Conservation (phyloP, 2,888 invertebrate species). For the Exocentrus adspersus region DNA sequence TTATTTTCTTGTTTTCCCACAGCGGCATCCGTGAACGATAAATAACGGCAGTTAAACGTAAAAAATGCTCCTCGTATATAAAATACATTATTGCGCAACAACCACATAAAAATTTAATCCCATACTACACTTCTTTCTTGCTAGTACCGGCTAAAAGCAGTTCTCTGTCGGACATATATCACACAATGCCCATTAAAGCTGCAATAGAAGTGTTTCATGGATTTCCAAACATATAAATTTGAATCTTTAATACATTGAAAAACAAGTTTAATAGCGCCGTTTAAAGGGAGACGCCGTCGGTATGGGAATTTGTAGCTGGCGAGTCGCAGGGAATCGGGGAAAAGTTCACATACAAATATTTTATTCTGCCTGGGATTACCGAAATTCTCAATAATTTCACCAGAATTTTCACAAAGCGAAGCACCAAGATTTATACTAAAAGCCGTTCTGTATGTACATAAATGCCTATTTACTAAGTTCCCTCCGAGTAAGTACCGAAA, state of each 20-base stretch:
- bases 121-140: background rate
- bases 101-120: constrained; percentile 7
- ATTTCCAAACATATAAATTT: constrained; percentile 15
- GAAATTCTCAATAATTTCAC: background rate
- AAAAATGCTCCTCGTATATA: background rate
- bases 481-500: too few relatives aligned
- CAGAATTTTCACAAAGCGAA: too few relatives aligned
- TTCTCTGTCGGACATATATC: constrained; percentile 9
- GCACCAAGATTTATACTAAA: too few relatives aligned
- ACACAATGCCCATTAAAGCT: constrained; percentile 10
- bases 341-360: background rate
- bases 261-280: background rate
- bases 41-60: background rate
- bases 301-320: background rate
- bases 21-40: background rate
- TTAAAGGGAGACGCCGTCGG: background rate
- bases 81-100: constrained; percentile 4
- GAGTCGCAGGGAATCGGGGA: background rate
- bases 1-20: too few relatives aligned
- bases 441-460: too few relatives aligned
- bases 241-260: constrained; percentile 16
- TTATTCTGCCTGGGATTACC: background rate
- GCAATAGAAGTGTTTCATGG: constrained; percentile 17
- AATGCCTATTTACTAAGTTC: too few relatives aligned
- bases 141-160: constrained; percentile 11